phyloP scores from a whole-genome alignment of 2,113 vertebrate genomes.

The Ictidomys tridecemlineatus region DNA sequence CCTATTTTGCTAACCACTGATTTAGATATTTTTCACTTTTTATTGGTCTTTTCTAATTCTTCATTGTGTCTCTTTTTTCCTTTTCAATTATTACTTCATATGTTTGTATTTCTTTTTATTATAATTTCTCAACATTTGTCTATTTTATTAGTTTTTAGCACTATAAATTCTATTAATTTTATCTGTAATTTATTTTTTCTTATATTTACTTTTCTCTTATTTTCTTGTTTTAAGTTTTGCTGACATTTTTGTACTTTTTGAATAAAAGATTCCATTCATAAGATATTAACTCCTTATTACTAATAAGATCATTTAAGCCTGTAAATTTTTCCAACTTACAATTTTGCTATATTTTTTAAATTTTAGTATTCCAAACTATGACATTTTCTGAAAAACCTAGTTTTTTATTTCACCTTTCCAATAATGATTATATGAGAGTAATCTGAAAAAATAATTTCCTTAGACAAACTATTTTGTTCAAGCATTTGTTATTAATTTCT shows the following conservation, averaged over 20 bases:
- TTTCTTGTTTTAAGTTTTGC: background rate
- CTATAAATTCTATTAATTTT: background rate
- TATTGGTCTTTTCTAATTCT: background rate
- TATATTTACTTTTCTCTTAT: background rate
- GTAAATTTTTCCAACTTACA: background rate
- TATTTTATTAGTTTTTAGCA: background rate
- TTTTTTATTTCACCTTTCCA: background rate
- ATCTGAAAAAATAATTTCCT: background rate
- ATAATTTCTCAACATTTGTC: background rate
- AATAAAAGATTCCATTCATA: background rate
- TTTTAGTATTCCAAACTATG: background rate
- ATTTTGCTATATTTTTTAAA: background rate
- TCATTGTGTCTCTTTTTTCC: background rate
- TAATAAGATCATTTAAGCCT: background rate
- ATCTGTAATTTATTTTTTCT: background rate
- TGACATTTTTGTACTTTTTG: background rate
- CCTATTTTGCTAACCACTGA: background rate
- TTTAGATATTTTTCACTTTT: background rate
- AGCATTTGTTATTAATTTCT: background rate
- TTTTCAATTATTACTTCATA: background rate
- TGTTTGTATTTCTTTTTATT: background rate
- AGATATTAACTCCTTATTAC: background rate
- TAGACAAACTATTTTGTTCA: background rate
- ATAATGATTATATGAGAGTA: background rate
- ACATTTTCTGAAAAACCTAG: background rate